Conservation (phyloP, 2,888 invertebrate genomes). For the Mimumesa dahlbomi region DNA sequence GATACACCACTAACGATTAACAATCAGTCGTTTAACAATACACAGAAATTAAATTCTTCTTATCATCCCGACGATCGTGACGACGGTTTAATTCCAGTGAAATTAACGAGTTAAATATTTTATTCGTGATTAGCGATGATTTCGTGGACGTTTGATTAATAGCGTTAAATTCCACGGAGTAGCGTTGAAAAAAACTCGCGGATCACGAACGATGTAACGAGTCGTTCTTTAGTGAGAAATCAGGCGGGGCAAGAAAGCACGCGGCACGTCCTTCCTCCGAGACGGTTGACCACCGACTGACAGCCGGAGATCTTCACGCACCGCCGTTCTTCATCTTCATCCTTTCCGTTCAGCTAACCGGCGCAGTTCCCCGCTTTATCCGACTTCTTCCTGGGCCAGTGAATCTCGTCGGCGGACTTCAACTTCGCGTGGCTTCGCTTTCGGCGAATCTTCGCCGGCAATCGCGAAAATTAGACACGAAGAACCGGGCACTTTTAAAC, state of each 20-base stretch:
- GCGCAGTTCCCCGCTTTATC: constrained; percentile 50
- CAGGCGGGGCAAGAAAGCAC: constrained; percentile 32
- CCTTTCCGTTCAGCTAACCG: constrained; percentile 66
- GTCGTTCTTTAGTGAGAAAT: background rate
- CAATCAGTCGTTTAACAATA: no score
- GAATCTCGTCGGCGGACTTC: constrained; percentile 35
- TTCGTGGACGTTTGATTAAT: background rate
- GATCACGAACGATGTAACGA: background rate
- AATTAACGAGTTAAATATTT: no score
- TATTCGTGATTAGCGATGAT: no score
- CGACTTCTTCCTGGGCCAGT: constrained; percentile 30
- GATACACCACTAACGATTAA: no score
- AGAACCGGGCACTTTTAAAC: no score
- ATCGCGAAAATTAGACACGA: no score
- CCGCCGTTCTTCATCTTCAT: constrained; percentile 78
- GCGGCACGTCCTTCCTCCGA: constrained; percentile 69
- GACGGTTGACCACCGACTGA: constrained; percentile 79
- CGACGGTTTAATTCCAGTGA: no score
- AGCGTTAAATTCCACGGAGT: background rate
- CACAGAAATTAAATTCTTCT: no score
- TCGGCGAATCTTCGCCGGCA: no score
- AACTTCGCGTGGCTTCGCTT: constrained; percentile 38
- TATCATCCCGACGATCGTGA: no score
- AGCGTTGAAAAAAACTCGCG: background rate
- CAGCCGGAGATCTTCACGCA: constrained; percentile 75